Evolutionary conservation across 1,140 invertebrate genomes (phyloP), one percentile per base, ranked within the genome.

Genomic region (Eumaeus atala): DNA sequence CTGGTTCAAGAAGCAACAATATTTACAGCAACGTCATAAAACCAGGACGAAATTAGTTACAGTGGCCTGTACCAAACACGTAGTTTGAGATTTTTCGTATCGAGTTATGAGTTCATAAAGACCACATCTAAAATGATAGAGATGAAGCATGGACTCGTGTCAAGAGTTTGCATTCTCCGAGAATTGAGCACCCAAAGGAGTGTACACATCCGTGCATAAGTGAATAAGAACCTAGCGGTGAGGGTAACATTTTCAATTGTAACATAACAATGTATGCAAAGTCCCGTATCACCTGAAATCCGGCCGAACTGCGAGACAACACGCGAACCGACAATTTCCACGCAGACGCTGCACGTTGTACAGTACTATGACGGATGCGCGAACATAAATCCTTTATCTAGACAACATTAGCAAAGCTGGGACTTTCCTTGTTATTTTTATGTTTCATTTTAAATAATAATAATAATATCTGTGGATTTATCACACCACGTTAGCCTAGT

Each of bases 301-400:
- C 40, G 40, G 6, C 21, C 21, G 16, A 42, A 42, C 40, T 3
- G 40, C 40, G 14, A 42, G 40, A 42, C 7, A 16, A 12, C 40
- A 42, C 40, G 40, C 40, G 16, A 42, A 42, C 14, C 40, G 16
- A 42, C 40, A 14, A 42, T 42, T 42, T 42, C 40, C 40, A 42
- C 16, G 40, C 40, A 42, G 14, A 16, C 16, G 40, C 9, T 42
- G 40, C 16, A n/a, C 16, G 40, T n/a, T 38, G 40, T 6, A 9
- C 4, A 12, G 37, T 40, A 42, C 12, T 16, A 42, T 42, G 40
- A 42, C 14, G 40, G 40, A 42, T 42, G 40, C 16, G 40, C 40
- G 40, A 14, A 17, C 40, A 42, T 42, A 42, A 42, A 42, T 16
- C 40, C 5, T 16, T 42, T 42, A 38, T 38, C 37, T 42, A 42